Conservation (phyloP, 2,113 vertebrate genomes). For the Guaruba guarouba region DNA sequence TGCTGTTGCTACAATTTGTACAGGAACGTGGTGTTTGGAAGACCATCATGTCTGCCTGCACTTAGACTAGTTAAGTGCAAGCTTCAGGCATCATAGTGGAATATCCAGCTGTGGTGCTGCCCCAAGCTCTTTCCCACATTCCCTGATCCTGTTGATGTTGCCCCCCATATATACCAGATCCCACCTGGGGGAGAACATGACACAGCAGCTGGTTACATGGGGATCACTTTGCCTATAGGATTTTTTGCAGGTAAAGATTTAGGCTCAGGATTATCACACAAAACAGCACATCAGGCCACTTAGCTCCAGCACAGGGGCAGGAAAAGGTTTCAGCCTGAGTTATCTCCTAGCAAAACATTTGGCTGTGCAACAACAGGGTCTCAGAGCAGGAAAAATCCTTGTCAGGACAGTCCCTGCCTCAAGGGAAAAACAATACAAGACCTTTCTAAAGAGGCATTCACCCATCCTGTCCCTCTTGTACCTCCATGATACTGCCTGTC, state of each 20-base stretch:
- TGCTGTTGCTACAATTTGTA: neutral
- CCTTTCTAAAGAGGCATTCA: neutral
- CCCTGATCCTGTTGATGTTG: neutral
- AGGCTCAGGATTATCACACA: neutral
- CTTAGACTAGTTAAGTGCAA: neutral
- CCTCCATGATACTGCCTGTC: neutral
- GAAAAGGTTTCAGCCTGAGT: neutral
- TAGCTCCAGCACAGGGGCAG: neutral
- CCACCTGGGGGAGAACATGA: neutral
- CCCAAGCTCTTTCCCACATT: neutral
- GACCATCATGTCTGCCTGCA: accelerated
- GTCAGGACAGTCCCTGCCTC: neutral
- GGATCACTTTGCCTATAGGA: neutral
- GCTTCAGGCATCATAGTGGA: accelerated
- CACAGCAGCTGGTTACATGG: neutral
- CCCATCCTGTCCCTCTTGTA: neutral
- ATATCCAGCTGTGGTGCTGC: neutral
- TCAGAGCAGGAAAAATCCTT: neutral
- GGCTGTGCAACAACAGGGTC: neutral
- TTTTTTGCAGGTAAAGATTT: neutral
- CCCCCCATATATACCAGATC: neutral
- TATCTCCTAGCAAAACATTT: neutral
- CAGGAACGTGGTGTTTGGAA: accelerated
- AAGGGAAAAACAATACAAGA: neutral
- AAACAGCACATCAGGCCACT: accelerated